phyloP scores from a whole-genome alignment of 2,888 invertebrate genomes.

The Dicycla oo region DNA sequence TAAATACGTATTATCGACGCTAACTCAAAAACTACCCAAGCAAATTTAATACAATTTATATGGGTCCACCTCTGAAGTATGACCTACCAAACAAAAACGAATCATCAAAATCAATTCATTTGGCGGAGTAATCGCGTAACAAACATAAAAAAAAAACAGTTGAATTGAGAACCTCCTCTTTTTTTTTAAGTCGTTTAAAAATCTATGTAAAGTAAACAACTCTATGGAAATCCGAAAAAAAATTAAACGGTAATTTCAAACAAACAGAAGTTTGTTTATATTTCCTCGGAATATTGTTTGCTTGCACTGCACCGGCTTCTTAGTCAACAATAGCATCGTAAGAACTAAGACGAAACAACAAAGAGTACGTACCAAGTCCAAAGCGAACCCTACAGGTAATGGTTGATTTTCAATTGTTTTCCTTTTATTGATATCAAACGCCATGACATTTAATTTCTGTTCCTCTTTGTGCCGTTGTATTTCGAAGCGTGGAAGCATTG shows the following conservation, averaged over 20 bases:
- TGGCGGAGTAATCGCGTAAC: too few relatives aligned
- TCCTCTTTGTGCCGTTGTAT: conserved; percentile 74
- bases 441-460: conserved; percentile 81
- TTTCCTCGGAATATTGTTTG: conserved; percentile 16
- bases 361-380: conserved; percentile 8
- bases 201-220: too few relatives aligned
- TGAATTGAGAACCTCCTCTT: too few relatives aligned
- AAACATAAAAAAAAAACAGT: too few relatives aligned
- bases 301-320: conserved; percentile 20
- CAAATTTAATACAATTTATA: too few relatives aligned
- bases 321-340: conserved; percentile 46
- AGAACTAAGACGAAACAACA: conserved; percentile 43
- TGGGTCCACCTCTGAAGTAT: too few relatives aligned
- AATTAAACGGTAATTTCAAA: conserved; percentile 21
- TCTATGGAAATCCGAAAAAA: conserved; percentile 6
- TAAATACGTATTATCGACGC: too few relatives aligned
- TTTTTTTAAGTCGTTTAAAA: too few relatives aligned
- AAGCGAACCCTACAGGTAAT: conserved; percentile 36
- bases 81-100: too few relatives aligned
- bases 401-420: conserved; percentile 65
- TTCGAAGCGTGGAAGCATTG: conserved; percentile 69
- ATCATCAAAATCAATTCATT: too few relatives aligned
- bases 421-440: conserved; percentile 71
- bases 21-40: too few relatives aligned
- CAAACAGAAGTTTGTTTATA: conserved; percentile 23